Evolutionary conservation across 2,113 vertebrate genomes (phyloP).

Genomic region (Emberiza fucata): DNA sequence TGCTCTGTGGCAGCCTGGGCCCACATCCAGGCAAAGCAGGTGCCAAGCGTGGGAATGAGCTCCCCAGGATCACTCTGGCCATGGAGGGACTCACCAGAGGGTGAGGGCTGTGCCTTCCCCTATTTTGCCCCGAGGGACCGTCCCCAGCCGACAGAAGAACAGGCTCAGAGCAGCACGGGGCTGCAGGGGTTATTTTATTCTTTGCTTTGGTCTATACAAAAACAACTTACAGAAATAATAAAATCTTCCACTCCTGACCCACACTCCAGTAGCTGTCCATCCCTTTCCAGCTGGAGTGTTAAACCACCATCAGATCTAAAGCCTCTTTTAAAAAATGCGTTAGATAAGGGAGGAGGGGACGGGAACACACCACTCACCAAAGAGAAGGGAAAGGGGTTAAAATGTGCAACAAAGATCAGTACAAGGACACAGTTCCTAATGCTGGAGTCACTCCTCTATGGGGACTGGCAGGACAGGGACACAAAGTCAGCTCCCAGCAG

Average conservation of each 20-base stretch:
- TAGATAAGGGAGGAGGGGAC: slow-evolving; percentile 8
- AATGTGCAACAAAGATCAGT: slow-evolving; percentile 65
- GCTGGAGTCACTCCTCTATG: slow-evolving; percentile 51
- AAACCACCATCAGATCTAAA: slow-evolving; percentile 37
- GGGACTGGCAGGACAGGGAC: slow-evolving; percentile 32
- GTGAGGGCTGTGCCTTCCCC: fast-evolving
- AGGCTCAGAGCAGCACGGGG: background rate
- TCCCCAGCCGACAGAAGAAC: background rate
- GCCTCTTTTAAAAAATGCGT: slow-evolving; percentile 45
- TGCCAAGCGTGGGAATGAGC: background rate
- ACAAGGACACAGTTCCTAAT: slow-evolving; percentile 61
- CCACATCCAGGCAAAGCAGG: background rate
- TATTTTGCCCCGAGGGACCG: fast-evolving
- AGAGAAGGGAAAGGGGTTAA: slow-evolving; percentile 14
- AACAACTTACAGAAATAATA: slow-evolving; percentile 77
- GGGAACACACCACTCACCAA: slow-evolving; percentile 74
- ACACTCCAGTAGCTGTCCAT: slow-evolving; percentile 43
- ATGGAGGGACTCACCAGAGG: fast-evolving
- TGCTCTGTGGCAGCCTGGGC: background rate
- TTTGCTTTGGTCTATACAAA: slow-evolving; percentile 83
- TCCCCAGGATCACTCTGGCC: background rate
- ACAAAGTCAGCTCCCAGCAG: background rate
- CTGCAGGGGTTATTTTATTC: slow-evolving; percentile 73
- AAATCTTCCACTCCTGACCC: slow-evolving; percentile 64
- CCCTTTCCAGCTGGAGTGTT: slow-evolving; percentile 16